phyloP scores from a whole-genome alignment of 2,888 invertebrate genomes.

The Erebia palarica region DNA sequence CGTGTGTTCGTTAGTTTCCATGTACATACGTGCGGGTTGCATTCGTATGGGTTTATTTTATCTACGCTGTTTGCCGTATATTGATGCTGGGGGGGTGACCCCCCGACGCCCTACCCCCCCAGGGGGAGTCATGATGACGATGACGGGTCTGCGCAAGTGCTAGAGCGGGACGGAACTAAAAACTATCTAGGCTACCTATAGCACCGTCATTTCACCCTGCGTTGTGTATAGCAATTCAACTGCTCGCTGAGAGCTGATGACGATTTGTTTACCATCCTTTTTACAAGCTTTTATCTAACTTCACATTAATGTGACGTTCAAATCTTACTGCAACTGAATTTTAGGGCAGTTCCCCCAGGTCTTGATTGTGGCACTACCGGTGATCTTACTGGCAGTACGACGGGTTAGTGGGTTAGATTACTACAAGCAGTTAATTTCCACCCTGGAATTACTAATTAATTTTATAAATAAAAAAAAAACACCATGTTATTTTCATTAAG shows the following conservation, averaged over 20 bases:
- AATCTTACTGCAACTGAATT: too few species aligned
- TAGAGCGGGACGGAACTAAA: constrained; percentile 61
- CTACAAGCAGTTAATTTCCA: too few species aligned
- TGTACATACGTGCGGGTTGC: constrained; percentile 40
- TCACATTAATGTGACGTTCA: too few species aligned
- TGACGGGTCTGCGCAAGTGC: constrained; percentile 70
- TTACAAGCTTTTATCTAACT: neutral
- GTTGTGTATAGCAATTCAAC: constrained; percentile 48
- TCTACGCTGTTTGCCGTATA: constrained; percentile 70
- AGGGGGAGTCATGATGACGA: constrained; percentile 69
- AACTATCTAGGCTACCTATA: constrained; percentile 54
- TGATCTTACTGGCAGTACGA: too few species aligned
- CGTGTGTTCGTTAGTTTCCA: constrained; percentile 34
- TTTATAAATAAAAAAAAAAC: too few species aligned
- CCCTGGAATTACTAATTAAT: too few species aligned
- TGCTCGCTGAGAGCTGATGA: constrained; percentile 43
- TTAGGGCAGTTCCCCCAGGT: too few species aligned
- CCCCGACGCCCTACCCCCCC: constrained; percentile 43
- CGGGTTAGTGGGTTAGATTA: too few species aligned
- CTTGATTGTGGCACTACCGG: too few species aligned
- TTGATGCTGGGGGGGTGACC: constrained; percentile 60
- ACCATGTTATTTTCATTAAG: too few species aligned
- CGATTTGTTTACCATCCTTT: neutral
- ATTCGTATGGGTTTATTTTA: constrained; percentile 67
- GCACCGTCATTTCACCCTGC: constrained; percentile 44